Base-by-base conservation (phyloP, 2,888 invertebrate species). In the Caradrina kadenii region DNA sequence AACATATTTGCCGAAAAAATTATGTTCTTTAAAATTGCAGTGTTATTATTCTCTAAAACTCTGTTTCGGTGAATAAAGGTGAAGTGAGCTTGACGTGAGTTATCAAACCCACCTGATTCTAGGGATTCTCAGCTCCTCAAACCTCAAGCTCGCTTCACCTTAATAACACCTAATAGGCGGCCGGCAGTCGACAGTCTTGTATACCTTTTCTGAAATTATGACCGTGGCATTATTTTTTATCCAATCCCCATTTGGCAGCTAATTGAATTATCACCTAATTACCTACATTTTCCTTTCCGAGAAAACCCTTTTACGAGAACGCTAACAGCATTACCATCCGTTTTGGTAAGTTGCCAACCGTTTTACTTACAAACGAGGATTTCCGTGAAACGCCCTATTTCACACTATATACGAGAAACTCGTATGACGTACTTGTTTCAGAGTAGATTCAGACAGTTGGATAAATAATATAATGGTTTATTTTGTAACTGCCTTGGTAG, bases 311-410 rank as follows among this genome's bases (percentile, higher is more conserved):
- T 26, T 19, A 66, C 55, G 54, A 55, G 52, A 63, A 53, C 21
- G 52, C 48, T 66, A 50, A 69, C 76, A 64, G 53, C 71, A 63
- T 73, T 75, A 71, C 73, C 68, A 69, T 62, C 71, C 21, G 26
- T 22, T n/a, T 82, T 82, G 81, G 81, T 65, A 31, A 58, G 6
- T 11, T 52, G 81, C 81, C 82, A 75, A 60, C 6, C 15, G 2
- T 53, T 26, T 35, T 49, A 61, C 56, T 26, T 53, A 42, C 58
- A 13, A 6, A 52, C 3, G 31, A 62, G 22, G 39, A 26, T 69
- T 81, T 83, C 79, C 69, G 52, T 21, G 81, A 77, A 81, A 59
- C 56, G 8, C 48, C 17, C 0, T 48, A 45, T 69, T 83, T 68
- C 81, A 60, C 81, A 60, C 13, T 31, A 55, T 81, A 81, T 77